Evolutionary conservation across 1,140 invertebrate species (phyloP).

Genomic region (Saccostrea echinata): DNA sequence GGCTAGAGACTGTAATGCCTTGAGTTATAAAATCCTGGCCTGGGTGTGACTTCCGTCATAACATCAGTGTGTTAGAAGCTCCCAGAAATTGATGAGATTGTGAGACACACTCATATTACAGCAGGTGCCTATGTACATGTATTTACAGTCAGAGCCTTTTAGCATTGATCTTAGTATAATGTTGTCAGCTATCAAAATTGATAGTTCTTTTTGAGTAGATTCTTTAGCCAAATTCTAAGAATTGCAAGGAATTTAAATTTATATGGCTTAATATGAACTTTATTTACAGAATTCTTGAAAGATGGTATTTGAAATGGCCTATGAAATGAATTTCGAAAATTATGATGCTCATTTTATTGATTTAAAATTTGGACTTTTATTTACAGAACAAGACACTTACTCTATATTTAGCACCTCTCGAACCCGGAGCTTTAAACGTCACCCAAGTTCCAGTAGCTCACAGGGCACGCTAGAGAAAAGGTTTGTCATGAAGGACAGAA

Average conservation of each 20-base stretch:
- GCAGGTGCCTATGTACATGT: not conserved
- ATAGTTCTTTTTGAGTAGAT: no score
- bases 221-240: no score
- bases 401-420: constrained; percentile 56
- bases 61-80: not conserved
- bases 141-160: no score
- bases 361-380: constrained; percentile 19
- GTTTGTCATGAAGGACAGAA: not conserved
- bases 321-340: no score
- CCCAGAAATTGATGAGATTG: not conserved
- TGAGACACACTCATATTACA: not conserved
- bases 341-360: not conserved
- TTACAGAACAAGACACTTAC: constrained; percentile 50
- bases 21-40: not conserved
- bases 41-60: not conserved
- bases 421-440: constrained; percentile 62
- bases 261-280: not conserved
- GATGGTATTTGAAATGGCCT: no score
- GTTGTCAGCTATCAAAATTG: no score
- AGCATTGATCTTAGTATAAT: no score
- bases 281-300: not conserved
- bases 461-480: constrained; percentile 20
- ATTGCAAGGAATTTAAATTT: no score
- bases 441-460: constrained; percentile 20
- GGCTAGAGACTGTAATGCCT: not conserved